Conservation (phyloP, 2,888 invertebrate genomes). For the Masnerella sp. region DNA sequence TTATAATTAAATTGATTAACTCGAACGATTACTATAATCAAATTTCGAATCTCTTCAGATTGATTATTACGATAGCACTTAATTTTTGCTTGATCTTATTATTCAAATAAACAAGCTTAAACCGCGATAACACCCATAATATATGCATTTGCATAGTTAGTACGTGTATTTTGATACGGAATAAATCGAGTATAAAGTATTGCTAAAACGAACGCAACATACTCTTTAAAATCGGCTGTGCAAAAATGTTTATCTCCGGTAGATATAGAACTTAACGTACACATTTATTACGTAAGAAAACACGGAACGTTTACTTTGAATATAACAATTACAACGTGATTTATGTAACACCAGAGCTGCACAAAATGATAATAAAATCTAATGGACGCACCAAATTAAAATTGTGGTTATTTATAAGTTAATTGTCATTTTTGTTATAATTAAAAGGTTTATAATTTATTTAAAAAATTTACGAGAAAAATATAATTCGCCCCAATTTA, state of each 20-base stretch:
- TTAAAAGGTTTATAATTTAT: no score
- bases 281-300: slow-evolving; percentile 8
- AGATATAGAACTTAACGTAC: slow-evolving; percentile 9
- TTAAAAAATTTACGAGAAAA: no score
- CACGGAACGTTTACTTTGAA: slow-evolving; percentile 23
- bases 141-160: no score
- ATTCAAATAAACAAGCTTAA: no score
- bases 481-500: no score
- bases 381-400: slow-evolving; percentile 4
- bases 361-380: slow-evolving; percentile 9
- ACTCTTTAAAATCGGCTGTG: background rate
- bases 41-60: no score
- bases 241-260: slow-evolving; percentile 6
- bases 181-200: no score
- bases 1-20: background rate
- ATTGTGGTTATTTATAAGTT: slow-evolving; percentile 2
- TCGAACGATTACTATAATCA: background rate
- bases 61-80: no score
- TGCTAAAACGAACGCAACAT: no score
- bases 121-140: no score
- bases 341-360: slow-evolving; percentile 20
- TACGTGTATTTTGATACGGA: no score
- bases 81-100: no score
- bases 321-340: slow-evolving; percentile 25
- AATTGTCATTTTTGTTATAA: background rate